Base-by-base conservation (phyloP, 1,140 invertebrate genomes). In the Dendrolimus kikuchii region DNA sequence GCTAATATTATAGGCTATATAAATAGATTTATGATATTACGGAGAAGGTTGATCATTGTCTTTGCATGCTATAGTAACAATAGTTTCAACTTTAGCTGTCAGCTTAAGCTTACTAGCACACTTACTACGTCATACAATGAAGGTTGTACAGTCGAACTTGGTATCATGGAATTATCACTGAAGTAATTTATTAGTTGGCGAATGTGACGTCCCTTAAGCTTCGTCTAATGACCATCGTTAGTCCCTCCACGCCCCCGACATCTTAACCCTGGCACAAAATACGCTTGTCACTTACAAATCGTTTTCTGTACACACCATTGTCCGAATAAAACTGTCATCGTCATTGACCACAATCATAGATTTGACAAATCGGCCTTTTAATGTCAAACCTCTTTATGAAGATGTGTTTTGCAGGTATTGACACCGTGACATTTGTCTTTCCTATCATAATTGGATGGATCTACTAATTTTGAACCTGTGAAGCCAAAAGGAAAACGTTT, bases 181-280 rank as follows among this genome's bases (percentile, higher is more conserved):
- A 65, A 71, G 70, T 70, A 66, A 82, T 77, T 74, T 80, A 68
- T 81, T 86, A 83, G 79, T 68, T 81, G 76, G 80, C 82, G 74
- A 86, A 82, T 82, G 78, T 83, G 74, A 69, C 71, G 79, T 83
- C 74, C 76, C 71, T 64, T 62, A 77, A 82, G 79, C 73, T 73
- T 80, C 74, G 68, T 72, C 62, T 70, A 74, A 71, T 67, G 67
- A 71, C 68, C 76, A 80, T 73, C 64, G 64, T 70, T 67, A 71
- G 62, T 63, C 53, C 63, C 62, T 57, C 65, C 65, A 60, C 62
- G 66, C 56, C 65, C 67, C 70, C 51, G 46, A 64, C 62, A 67
- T 63, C 59, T 70, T 61, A 23, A 62, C 61, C 66, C 68, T 55
- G 52, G 69, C 77, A 79, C 77, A 55, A 62, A 77, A 64, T 67